phyloP scores from a whole-genome alignment of 2,113 vertebrate species.

The Orientallactaga bullata region DNA sequence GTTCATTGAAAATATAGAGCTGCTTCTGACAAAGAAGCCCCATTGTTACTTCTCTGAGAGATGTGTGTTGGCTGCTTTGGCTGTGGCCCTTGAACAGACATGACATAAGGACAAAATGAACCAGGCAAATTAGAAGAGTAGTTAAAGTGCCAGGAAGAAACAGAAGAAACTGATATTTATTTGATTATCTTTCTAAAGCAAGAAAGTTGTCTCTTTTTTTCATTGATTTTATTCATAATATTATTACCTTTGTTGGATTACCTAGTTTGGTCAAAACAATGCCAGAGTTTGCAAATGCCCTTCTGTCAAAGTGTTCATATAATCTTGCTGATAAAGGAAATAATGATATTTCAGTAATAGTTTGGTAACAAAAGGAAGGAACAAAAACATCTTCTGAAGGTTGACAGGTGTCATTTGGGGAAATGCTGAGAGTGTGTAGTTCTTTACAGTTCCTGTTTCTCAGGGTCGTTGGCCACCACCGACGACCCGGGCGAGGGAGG shows the following conservation, averaged over 20 bases:
- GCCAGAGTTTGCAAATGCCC: neutral
- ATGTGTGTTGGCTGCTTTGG: neutral
- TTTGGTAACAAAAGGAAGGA: neutral
- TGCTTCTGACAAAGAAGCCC: constrained; percentile 17
- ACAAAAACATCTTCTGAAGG: neutral
- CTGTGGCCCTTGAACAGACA: neutral
- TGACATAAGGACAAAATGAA: neutral
- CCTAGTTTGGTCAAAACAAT: neutral
- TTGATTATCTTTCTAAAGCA: neutral
- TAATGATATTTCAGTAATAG: constrained; percentile 28
- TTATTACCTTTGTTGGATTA: neutral
- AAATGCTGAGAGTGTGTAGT: neutral
- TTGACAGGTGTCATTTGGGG: neutral
- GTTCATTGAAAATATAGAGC: constrained; percentile 44
- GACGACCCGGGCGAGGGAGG: too few species aligned
- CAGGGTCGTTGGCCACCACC: too few species aligned
- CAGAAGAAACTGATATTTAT: neutral
- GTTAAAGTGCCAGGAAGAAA: neutral
- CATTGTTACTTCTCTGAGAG: constrained; percentile 27
- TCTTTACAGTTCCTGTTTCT: too few species aligned
- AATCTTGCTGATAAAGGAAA: neutral
- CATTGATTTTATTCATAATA: neutral
- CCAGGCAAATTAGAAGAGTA: neutral
- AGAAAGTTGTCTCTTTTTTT: neutral
- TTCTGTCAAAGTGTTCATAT: constrained; percentile 7